phyloP scores from a whole-genome alignment of 2,113 vertebrate species.

The Dromas ardeola region DNA sequence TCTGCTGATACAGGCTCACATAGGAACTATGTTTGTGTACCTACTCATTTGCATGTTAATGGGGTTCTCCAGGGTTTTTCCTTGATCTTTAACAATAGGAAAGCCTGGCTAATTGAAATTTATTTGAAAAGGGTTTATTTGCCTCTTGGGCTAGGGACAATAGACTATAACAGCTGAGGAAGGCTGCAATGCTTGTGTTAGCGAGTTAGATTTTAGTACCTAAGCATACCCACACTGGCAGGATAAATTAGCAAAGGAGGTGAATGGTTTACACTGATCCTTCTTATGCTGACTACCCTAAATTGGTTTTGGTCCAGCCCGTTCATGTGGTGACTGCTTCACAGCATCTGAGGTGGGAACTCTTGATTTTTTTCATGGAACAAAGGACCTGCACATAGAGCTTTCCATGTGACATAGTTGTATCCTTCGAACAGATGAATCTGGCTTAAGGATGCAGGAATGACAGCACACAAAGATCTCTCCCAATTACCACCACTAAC shows the following conservation, averaged over 20 bases:
- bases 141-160: conserved; percentile 32
- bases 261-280: not conserved
- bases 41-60: conserved; percentile 56
- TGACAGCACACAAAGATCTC: not conserved
- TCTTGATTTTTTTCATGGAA: not conserved
- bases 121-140: conserved; percentile 50
- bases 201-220: not conserved
- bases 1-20: conserved; percentile 21
- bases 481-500: not conserved
- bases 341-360: not conserved
- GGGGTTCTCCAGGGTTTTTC: conserved; percentile 44
- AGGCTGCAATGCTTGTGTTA: not conserved
- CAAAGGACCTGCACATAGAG: not conserved
- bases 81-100: conserved; percentile 45
- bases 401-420: not conserved
- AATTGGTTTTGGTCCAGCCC: not conserved
- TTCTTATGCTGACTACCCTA: not conserved
- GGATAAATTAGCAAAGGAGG: not conserved
- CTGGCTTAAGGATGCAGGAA: not conserved
- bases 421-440: fast-evolving
- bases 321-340: not conserved
- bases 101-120: conserved; percentile 54
- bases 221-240: not conserved
- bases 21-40: conserved; percentile 15
- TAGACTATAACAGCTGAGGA: not conserved